phyloP scores from a whole-genome alignment of 2,888 invertebrate genomes.

The Pseudeuparius sepicola region DNA sequence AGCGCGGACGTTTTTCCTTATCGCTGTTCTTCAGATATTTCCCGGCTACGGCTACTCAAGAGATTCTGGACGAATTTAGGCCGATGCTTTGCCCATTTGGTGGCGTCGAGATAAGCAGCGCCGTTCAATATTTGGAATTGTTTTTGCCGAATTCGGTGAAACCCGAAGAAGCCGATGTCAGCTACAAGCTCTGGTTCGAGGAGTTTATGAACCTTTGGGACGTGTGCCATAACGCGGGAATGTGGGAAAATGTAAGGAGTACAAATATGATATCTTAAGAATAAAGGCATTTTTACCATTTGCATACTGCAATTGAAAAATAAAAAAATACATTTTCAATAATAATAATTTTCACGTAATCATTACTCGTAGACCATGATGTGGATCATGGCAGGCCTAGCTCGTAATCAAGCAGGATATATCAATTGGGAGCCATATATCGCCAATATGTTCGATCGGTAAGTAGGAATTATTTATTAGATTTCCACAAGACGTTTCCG shows the following conservation, averaged over 20 bases:
- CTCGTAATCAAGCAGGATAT: conserved; percentile 65
- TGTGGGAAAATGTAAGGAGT: conserved; percentile 52
- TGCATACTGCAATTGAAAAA: too few relatives aligned
- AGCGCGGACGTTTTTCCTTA: not conserved
- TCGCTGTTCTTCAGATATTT: conserved; percentile 49
- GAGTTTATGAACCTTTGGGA: conserved; percentile 72
- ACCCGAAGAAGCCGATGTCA: conserved; percentile 50
- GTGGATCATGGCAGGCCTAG: conserved; percentile 62
- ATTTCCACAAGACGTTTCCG: too few relatives aligned
- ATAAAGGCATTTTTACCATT: conserved; percentile 6
- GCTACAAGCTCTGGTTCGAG: conserved; percentile 70
- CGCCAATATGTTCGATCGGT: conserved; percentile 64
- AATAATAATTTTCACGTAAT: conserved; percentile 18
- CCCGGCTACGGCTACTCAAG: conserved; percentile 63
- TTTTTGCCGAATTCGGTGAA: conserved; percentile 69
- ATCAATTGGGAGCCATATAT: conserved; percentile 83
- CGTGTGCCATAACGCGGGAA: conserved; percentile 59
- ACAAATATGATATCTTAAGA: not conserved
- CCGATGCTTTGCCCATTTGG: conserved; percentile 72
- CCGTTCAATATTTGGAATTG: conserved; percentile 52
- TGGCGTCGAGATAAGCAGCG: conserved; percentile 40
- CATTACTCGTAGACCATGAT: conserved; percentile 61
- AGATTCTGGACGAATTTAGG: conserved; percentile 74
- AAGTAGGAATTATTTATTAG: too few relatives aligned
- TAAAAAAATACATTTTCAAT: too few relatives aligned